Evolutionary conservation across 2,113 vertebrate species (phyloP).

Genomic region (Elachura formosa): DNA sequence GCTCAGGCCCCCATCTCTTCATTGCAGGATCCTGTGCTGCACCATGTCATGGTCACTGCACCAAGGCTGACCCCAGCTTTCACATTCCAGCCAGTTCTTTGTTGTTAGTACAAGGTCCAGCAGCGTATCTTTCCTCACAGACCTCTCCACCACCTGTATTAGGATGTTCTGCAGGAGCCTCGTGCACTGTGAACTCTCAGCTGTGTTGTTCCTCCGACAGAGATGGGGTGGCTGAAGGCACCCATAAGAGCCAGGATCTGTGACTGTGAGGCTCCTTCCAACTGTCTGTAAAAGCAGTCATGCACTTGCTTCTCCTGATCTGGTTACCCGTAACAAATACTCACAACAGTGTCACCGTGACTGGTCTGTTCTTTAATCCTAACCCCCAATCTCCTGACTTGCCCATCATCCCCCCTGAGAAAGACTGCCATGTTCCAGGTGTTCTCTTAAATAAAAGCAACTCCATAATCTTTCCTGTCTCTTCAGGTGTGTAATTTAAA

Average conservation of each 20-base stretch:
- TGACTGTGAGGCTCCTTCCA: not conserved
- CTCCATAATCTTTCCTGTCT: not conserved
- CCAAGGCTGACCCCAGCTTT: not conserved
- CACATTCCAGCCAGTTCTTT: not conserved
- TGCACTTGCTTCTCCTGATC: not conserved
- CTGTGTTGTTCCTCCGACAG: not conserved
- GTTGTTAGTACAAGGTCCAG: not conserved
- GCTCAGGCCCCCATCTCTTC: fast-evolving
- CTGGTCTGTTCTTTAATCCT: not conserved
- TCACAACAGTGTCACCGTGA: not conserved
- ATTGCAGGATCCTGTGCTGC: not conserved
- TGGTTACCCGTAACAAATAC: not conserved
- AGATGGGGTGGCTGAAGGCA: not conserved
- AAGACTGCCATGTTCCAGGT: not conserved
- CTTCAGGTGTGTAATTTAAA: not conserved
- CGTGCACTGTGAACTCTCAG: not conserved
- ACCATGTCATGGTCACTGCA: not conserved
- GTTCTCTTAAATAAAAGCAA: not conserved
- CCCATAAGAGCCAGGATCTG: not conserved
- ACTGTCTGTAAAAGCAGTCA: not conserved
- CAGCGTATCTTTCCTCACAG: not conserved
- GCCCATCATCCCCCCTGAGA: not conserved
- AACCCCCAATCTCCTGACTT: not conserved
- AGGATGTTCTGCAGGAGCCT: not conserved
- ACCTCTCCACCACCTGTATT: not conserved